These are phyloP conservation scores for Neuroscelio doddi DNA, from an alignment of 2,888 invertebrate genomes.

Conservation along the genomic window DNA sequence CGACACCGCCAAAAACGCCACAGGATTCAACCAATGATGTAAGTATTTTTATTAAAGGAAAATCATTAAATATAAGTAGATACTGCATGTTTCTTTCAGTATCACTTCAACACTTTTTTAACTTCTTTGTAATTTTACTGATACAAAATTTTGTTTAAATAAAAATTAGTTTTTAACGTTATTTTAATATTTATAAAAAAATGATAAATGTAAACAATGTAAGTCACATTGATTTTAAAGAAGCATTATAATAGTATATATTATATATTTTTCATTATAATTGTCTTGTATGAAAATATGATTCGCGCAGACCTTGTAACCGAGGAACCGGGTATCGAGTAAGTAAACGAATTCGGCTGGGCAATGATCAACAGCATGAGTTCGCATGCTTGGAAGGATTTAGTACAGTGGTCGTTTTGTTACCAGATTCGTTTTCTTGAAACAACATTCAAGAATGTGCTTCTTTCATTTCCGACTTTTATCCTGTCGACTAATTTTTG, in stretches of 20 bases:
- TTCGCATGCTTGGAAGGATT: slow-evolving; percentile 31
- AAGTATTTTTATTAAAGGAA: slow-evolving; percentile 55
- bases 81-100: slow-evolving; percentile 7
- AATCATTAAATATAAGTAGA: no score
- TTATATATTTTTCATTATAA: not conserved
- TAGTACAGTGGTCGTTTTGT: slow-evolving; percentile 10
- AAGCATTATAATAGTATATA: no score
- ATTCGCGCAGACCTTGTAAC: slow-evolving; percentile 11
- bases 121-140: not conserved
- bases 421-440: not conserved
- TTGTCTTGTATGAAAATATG: not conserved
- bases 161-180: no score
- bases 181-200: no score
- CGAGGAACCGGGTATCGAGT: slow-evolving; percentile 26
- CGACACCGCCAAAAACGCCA: slow-evolving; percentile 65
- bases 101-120: no score
- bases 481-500: slow-evolving; percentile 1
- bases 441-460: not conserved
- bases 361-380: slow-evolving; percentile 28
- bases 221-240: no score
- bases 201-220: no score
- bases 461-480: not conserved
- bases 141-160: no score
- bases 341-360: slow-evolving; percentile 31
- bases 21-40: slow-evolving; percentile 63